Percentiles rank a stretch among this genome's conserved stretches.
These are phyloP conservation scores for Ispidina lecontei DNA, from an alignment of 2,797 vertebrate species.

Conservation along the genomic window DNA sequence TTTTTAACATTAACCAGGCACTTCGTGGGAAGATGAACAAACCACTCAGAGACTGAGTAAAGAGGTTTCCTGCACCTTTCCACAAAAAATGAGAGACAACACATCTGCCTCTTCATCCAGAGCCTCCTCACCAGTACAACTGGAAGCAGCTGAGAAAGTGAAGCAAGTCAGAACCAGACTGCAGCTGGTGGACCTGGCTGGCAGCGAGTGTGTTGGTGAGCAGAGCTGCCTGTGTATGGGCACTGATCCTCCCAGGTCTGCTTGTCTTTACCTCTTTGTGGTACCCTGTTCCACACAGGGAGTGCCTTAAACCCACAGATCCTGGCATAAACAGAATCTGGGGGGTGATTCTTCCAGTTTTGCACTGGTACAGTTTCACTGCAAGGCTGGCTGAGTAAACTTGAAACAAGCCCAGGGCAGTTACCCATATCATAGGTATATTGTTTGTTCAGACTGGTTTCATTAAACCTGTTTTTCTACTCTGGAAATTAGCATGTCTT, in stretches of 20 bases:
- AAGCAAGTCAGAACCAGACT: slow-evolving; percentile 78
- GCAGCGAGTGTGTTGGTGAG: slow-evolving; percentile 87
- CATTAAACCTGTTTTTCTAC: slow-evolving; percentile 28
- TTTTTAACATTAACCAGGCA: slow-evolving; percentile 9
- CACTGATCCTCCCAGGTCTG: neutral
- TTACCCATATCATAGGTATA: neutral
- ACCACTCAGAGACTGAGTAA: neutral
- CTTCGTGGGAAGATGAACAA: slow-evolving; percentile 36
- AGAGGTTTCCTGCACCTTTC: neutral
- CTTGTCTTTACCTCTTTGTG: neutral
- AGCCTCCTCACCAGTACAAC: neutral
- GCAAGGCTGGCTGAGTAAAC: neutral
- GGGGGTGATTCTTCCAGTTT: neutral
- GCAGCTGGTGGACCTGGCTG: slow-evolving; percentile 89
- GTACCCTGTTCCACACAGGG: neutral
- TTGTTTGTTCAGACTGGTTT: slow-evolving; percentile 43
- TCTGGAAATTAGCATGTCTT: slow-evolving; percentile 38
- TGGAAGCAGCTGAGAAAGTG: slow-evolving; percentile 13
- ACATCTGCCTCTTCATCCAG: neutral
- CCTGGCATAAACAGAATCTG: neutral
- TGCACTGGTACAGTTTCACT: neutral
- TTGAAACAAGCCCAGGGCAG: neutral
- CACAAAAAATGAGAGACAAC: neutral
- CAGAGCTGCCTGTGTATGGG: accelerated
- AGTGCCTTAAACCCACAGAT: neutral